Base-by-base conservation (phyloP, 2,888 invertebrate genomes). In the Ommatoiulus sabulosus region DNA sequence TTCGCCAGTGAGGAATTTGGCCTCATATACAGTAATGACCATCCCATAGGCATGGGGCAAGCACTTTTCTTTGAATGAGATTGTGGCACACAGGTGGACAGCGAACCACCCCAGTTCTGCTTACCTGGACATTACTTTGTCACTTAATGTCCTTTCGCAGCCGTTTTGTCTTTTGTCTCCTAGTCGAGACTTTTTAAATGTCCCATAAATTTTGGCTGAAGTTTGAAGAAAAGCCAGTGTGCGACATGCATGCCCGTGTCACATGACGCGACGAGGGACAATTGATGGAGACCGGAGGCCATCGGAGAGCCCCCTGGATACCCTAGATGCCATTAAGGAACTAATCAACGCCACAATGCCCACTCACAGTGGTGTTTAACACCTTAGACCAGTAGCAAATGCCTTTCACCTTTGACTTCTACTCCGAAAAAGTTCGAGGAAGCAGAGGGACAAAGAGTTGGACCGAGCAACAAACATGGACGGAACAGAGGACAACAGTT, bases 291-390 rank as follows among this genome's bases (percentile, higher is more conserved):
- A 7, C 72, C 72, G 24, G 10, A 72, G 72, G 72, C 72, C 7
- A 15, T 24, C n/a, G 5, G 7, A 72, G 20, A 3, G 72, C 10
- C 72, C 72, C 24, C 24, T 24, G 24, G 72, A 72, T 72, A 24
- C 72, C 72, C 72, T 72, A 63, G 72, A 72, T 72, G 72, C 72
- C 72, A 72, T 72, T 72, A 72, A 72, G 72, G 72, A 72, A 72
- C 72, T 72, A 72, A 72, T 72, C 72, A 72, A 24, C 72, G 72
- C 72, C 72, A 72, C 72, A 72, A 72, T 24, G 24, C 20, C 72
- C 72, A 72, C 72, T 72, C 72, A 24, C 20, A 72, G 72, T 8
- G 10, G 72, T 72, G 72, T 72, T 72, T 72, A 72, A 72, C 72
- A 72, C 72, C 72, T 72, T 72, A 72, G 72, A 72, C 72, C 72